Evolutionary conservation across 2,888 invertebrate genomes (phyloP), one percentile per base, ranked within the genome.

Genomic region (Ischnus inquisitorius): DNA sequence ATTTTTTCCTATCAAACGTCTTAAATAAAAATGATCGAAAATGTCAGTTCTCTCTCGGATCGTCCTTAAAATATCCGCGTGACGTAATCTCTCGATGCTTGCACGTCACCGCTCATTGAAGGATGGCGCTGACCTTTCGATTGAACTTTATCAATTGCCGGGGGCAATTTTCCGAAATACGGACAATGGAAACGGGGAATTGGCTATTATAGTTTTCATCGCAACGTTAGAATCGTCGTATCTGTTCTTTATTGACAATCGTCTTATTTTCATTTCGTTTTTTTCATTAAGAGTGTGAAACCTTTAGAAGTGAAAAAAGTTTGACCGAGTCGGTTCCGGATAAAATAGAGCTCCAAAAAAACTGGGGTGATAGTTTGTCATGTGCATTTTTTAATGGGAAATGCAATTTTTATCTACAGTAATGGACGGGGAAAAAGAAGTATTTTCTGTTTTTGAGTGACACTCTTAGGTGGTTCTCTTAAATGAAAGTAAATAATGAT

Each of bases 131-230:
- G 83, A 81, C 85, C 80, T 84, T 81, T 81, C 25, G 71, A 64
- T 46, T 81, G 84, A 80, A 80, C 79, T 85, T 85, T 80, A 72
- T 28, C 60, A 46, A 19, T 28, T 14, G 76, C 71, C 71, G 57
- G 67, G 65, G 75, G 72, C 75, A 39, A 25, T 34, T 25, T 64
- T 19, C 39, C 64, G 41, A 64, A 64, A 64, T 39, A 64, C 64
- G 12, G 2, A 19, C 16, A 54, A 43, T 51, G 28, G 0, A 5
- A 43, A 25, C n/a, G 46, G 3, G 46, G n/a, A 46, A n/a, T 1
- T 46, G n/a, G 12, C 2, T 2, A 46, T 2, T 46, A n/a, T 14
- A 46, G 46, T 46, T 46, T 46, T 46, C 46, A 46, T 46, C 12
- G n/a, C 46, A 46, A n/a, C 0, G 46, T 3, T 46, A 14, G 46